Evolutionary conservation across 2,888 invertebrate species (phyloP).

Genomic region (Microplitis deprimator): DNA sequence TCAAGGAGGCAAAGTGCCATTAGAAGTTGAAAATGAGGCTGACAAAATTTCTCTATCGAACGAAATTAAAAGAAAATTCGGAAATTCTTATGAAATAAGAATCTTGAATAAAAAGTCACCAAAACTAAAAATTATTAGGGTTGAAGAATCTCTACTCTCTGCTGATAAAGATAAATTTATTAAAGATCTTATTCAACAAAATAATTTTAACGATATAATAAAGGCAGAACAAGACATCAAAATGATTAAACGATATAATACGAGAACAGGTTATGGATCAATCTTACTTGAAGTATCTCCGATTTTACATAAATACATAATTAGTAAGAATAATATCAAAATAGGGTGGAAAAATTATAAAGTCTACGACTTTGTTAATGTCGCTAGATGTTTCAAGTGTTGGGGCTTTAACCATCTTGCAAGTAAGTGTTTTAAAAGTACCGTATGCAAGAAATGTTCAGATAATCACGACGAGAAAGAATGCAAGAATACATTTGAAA

Average conservation of each 20-base stretch:
- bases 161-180: too few species aligned
- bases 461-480: constrained; percentile 1
- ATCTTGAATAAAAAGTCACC: neutral
- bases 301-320: neutral
- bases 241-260: neutral
- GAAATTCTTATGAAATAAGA: constrained; percentile 8
- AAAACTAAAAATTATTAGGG: neutral
- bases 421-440: neutral
- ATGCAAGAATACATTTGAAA: neutral
- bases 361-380: constrained; percentile 4
- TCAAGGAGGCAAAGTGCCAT: neutral
- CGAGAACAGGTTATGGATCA: neutral
- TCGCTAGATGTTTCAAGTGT: constrained; percentile 1
- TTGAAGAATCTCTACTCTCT: too few species aligned
- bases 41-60: constrained; percentile 1
- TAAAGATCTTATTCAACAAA: too few species aligned
- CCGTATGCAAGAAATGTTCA: neutral
- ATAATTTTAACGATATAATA: too few species aligned
- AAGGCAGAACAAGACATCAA: too few species aligned
- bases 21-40: constrained; percentile 5
- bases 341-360: neutral
- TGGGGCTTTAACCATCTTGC: neutral
- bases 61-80: neutral
- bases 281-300: constrained; percentile 5
- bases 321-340: neutral